Percentiles rank a stretch among this genome's conserved stretches.
phyloP scores from a whole-genome alignment of 2,888 invertebrate species.

The Drosophila birchii region DNA sequence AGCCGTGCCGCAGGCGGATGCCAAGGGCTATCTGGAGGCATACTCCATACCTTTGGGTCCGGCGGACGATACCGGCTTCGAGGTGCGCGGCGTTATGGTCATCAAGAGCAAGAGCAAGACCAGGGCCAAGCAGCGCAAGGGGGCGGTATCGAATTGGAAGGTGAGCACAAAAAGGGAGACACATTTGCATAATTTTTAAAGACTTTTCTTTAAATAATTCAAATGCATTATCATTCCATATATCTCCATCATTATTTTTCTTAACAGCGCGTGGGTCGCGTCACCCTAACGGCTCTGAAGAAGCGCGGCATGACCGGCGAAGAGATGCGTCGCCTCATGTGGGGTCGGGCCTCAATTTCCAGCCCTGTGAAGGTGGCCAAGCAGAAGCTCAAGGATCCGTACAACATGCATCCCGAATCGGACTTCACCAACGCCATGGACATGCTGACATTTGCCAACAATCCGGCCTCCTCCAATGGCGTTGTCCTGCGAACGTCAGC shows the following conservation, averaged over 20 bases:
- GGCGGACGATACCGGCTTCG: slow-evolving; percentile 92
- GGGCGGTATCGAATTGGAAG: slow-evolving; percentile 99
- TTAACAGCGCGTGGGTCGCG: slow-evolving; percentile 91
- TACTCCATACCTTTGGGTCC: slow-evolving; percentile 97
- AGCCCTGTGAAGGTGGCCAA: slow-evolving; percentile 91
- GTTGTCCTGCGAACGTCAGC: slow-evolving; percentile 45
- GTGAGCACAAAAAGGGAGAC: slow-evolving; percentile 85
- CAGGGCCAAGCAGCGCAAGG: slow-evolving; percentile 97
- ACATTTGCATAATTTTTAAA: too few species aligned
- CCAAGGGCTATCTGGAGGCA: slow-evolving; percentile 95
- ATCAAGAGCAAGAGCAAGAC: slow-evolving; percentile 99
- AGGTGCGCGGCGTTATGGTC: slow-evolving; percentile 97
- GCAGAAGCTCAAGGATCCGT: slow-evolving; percentile 85
- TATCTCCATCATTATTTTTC: background rate
- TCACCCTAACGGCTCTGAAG: slow-evolving; percentile 92
- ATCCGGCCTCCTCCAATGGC: slow-evolving; percentile 83
- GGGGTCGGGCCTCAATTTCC: slow-evolving; percentile 95
- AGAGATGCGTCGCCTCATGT: slow-evolving; percentile 93
- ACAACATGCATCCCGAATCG: slow-evolving; percentile 79
- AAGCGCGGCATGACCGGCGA: slow-evolving; percentile 94
- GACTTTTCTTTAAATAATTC: too few species aligned
- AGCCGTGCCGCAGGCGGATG: slow-evolving; percentile 95
- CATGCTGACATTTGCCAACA: slow-evolving; percentile 93
- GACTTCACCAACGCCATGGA: slow-evolving; percentile 90
- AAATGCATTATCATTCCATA: too few species aligned